A percentile compares a stretch with the other conserved stretches of the same genome.
Evolutionary conservation across 2,113 vertebrate genomes (phyloP).

Genomic region (Mirza zaza): DNA sequence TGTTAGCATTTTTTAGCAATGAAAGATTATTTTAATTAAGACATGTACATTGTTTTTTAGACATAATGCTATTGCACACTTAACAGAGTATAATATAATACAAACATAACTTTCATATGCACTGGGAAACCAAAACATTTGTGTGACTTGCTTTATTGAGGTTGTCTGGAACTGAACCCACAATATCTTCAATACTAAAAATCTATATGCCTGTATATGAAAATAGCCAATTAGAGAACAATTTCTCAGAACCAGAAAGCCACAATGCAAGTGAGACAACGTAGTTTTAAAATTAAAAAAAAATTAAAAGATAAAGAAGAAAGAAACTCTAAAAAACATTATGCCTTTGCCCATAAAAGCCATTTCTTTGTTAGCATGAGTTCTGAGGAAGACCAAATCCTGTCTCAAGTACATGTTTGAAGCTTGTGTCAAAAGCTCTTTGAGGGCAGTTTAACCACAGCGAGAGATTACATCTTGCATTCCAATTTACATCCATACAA

Average conservation of each 20-base stretch:
- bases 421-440: slow-evolving; percentile 29
- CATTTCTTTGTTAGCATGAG: neutral
- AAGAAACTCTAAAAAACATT: neutral
- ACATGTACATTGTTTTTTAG: neutral
- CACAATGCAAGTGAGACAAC: neutral
- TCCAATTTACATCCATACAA: slow-evolving; percentile 31
- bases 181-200: too few species aligned
- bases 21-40: neutral
- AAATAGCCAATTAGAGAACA: neutral
- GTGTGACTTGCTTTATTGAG: neutral
- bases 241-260: slow-evolving; percentile 38
- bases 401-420: neutral
- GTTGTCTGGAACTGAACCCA: neutral
- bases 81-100: neutral
- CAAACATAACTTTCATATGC: neutral
- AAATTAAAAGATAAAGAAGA: neutral
- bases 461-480: slow-evolving; percentile 49
- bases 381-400: slow-evolving; percentile 37
- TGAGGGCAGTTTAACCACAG: slow-evolving; percentile 52
- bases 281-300: neutral
- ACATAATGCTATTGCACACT: neutral
- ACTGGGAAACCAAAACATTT: neutral
- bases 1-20: neutral
- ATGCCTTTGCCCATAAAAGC: slow-evolving; percentile 28
- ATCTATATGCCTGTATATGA: neutral